These are phyloP conservation scores for Pseudopodoces humilis DNA, from an alignment of 2,113 vertebrate genomes.

Conservation along the genomic window DNA sequence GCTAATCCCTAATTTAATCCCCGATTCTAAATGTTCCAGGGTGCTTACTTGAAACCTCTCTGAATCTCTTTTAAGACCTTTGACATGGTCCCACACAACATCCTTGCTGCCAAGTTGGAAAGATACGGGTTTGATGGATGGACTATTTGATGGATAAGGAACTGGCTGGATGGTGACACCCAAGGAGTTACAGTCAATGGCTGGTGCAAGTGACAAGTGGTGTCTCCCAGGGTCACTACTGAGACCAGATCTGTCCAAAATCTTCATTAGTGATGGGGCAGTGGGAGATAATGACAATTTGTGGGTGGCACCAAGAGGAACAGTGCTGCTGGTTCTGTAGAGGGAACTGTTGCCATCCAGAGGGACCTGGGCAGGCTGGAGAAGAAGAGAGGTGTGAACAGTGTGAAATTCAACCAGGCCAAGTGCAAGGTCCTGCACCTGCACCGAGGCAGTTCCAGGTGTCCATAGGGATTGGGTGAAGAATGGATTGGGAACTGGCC, in stretches of 20 bases:
- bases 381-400: not conserved
- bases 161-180: not conserved
- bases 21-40: not conserved
- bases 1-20: not conserved
- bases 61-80: not conserved
- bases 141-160: fast-evolving
- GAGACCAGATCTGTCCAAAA: no score
- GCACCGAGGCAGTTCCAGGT: fast-evolving
- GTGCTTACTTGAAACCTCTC: not conserved
- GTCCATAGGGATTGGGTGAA: fast-evolving
- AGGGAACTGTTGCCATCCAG: not conserved
- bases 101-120: not conserved
- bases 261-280: not conserved
- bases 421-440: not conserved
- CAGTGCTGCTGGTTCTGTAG: not conserved
- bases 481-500: not conserved
- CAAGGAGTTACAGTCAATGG: not conserved
- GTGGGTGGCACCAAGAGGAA: not conserved
- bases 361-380: not conserved
- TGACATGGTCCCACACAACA: not conserved
- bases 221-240: not conserved
- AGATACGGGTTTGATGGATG: not conserved
- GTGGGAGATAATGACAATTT: not conserved
- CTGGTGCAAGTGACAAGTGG: not conserved
- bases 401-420: not conserved